Conservation (phyloP, 2,797 vertebrate genomes). For the Dendrocincla fuliginosa region DNA sequence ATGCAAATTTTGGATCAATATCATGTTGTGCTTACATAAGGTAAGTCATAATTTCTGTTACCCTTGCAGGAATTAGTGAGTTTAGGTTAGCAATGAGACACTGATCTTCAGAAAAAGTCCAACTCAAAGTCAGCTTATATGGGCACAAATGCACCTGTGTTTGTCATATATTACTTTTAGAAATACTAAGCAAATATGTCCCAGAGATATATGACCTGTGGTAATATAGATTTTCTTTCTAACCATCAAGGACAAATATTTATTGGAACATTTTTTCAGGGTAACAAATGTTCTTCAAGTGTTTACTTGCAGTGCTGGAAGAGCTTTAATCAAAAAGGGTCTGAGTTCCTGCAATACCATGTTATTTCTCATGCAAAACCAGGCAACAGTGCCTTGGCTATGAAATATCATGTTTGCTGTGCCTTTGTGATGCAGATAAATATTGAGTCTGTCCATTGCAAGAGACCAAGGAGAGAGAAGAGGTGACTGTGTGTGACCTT, state of each 20-base stretch:
- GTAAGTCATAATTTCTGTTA: neutral
- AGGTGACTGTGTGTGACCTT: neutral
- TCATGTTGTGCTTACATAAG: rapidly evolving
- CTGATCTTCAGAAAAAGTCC: neutral
- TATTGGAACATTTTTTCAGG: neutral
- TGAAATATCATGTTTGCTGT: neutral
- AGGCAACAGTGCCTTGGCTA: neutral
- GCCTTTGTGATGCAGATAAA: neutral
- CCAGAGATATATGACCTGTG: neutral
- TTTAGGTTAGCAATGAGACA: neutral
- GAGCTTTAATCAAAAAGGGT: neutral
- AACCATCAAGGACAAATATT: neutral
- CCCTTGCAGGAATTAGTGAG: neutral
- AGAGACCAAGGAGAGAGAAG: neutral
- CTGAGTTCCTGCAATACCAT: neutral
- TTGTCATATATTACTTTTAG: neutral
- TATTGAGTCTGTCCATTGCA: neutral
- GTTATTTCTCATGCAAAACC: neutral
- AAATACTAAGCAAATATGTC: neutral
- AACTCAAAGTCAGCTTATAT: neutral
- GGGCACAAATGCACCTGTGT: neutral
- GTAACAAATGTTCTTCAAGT: neutral
- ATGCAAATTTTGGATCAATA: neutral
- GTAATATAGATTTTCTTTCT: neutral
- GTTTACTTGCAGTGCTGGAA: neutral